phyloP scores from a whole-genome alignment of 2,888 invertebrate species.

The Xestia c-nigrum region DNA sequence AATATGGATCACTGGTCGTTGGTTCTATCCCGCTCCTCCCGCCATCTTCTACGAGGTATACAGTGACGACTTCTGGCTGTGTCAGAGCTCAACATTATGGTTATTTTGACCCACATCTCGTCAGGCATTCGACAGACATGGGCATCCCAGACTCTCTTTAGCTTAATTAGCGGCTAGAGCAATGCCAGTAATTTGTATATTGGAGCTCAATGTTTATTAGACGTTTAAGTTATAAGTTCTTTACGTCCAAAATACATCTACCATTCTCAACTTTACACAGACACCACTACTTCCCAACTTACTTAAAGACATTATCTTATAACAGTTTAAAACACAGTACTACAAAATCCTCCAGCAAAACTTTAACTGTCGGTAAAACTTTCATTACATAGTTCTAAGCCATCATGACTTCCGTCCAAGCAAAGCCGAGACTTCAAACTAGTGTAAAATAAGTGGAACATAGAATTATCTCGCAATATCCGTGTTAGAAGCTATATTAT shows the following conservation, averaged over 20 bases:
- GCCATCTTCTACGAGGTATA: no score
- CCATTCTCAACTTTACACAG: background rate
- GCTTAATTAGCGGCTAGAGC: no score
- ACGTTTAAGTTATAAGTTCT: background rate
- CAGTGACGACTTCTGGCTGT: no score
- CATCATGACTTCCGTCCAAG: constrained; percentile 66
- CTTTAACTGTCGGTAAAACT: constrained; percentile 53
- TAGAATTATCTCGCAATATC: constrained; percentile 83
- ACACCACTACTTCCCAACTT: constrained; percentile 29
- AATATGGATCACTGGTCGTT: no score
- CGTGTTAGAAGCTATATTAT: constrained; percentile 82
- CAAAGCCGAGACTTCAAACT: constrained; percentile 58
- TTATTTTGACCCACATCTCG: no score
- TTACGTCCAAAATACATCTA: background rate
- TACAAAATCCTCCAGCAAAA: constrained; percentile 26
- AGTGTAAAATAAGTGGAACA: constrained; percentile 81
- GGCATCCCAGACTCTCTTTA: no score
- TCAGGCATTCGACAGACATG: no score
- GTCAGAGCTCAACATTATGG: no score
- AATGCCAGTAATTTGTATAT: no score
- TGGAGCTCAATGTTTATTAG: background rate
- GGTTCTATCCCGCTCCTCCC: no score
- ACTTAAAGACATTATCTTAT: constrained; percentile 14
- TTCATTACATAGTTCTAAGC: constrained; percentile 57
- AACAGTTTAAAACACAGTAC: constrained; percentile 35